Evolutionary conservation across 2,113 vertebrate species (phyloP).

Genomic region (Chamaea fasciata): DNA sequence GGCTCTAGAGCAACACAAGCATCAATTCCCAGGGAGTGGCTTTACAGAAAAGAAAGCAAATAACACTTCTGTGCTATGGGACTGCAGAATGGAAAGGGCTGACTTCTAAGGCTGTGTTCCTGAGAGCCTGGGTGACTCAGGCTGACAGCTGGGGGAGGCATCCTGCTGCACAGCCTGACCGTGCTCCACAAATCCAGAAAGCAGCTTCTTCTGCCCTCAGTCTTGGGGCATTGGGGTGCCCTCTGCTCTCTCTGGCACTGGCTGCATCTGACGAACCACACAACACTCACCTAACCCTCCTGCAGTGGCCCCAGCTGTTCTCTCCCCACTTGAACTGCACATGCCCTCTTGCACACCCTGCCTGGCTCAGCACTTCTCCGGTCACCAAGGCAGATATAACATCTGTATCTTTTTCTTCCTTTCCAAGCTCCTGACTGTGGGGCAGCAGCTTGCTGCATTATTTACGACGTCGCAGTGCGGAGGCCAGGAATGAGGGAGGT

Average conservation of each 20-base stretch:
- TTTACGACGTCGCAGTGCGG: neutral
- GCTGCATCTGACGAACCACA: neutral
- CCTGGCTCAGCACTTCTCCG: neutral
- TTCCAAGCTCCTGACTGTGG: neutral
- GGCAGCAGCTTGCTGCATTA: slow-evolving; percentile 8
- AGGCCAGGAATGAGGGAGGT: slow-evolving; percentile 18
- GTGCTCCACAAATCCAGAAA: neutral
- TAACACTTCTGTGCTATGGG: neutral
- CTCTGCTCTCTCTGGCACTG: neutral
- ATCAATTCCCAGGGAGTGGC: neutral
- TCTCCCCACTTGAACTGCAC: neutral
- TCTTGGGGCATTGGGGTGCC: fast-evolving
- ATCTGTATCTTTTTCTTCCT: neutral
- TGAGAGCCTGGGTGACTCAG: fast-evolving
- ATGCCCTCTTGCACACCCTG: neutral
- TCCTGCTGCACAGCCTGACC: fast-evolving
- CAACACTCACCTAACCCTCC: neutral
- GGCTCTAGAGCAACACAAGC: neutral
- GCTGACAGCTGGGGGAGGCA: fast-evolving
- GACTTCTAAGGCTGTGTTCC: neutral
- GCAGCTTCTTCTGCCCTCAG: neutral
- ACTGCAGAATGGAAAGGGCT: neutral
- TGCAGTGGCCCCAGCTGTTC: neutral
- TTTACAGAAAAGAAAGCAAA: neutral
- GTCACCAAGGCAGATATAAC: neutral